Conservation (phyloP, 2,797 vertebrate species). For the Cyprinodon diabolis region DNA sequence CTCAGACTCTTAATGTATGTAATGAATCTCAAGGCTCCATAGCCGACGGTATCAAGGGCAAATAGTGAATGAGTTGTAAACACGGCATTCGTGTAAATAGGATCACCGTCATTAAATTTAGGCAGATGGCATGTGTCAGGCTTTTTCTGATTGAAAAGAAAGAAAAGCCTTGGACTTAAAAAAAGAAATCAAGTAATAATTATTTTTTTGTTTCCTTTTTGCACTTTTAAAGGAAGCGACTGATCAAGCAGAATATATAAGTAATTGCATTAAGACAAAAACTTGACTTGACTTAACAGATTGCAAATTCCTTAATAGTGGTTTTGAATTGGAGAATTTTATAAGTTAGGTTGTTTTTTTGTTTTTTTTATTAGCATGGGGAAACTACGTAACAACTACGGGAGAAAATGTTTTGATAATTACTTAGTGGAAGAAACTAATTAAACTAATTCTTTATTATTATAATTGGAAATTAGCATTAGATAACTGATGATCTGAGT, state of each 20-base stretch:
- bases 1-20: constrained; percentile 1
- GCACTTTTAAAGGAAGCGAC: not conserved
- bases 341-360: not conserved
- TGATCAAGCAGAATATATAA: not conserved
- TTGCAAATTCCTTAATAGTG: not conserved
- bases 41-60: not conserved
- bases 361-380: not conserved
- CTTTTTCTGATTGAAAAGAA: not conserved
- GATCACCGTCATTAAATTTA: not conserved
- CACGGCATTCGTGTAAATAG: not conserved
- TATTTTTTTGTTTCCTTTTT: not conserved
- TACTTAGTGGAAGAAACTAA: no score
- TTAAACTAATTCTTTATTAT: no score
- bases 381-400: not conserved
- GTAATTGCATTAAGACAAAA: not conserved
- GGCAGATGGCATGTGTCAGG: not conserved
- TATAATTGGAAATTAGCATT: not conserved
- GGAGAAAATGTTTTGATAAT: not conserved
- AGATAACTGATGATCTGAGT: not conserved
- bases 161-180: not conserved
- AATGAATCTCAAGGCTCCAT: constrained; percentile 3
- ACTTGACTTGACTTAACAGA: no score
- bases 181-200: not conserved
- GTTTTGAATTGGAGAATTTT: constrained; percentile 11
- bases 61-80: not conserved